Conservation (phyloP, 2,888 invertebrate genomes). For the Spicauda simplicius region DNA sequence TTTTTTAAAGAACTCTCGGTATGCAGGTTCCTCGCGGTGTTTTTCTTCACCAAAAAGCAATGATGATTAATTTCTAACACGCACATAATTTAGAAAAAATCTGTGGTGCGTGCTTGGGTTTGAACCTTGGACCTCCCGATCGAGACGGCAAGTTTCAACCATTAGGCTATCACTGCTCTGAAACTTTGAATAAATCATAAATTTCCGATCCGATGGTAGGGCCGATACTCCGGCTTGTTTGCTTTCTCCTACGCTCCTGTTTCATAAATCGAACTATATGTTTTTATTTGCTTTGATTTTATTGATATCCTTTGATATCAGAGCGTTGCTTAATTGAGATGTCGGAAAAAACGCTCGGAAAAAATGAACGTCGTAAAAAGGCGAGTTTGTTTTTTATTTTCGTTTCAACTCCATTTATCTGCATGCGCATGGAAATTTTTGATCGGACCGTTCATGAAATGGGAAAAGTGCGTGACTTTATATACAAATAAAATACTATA, state of each 20-base stretch:
- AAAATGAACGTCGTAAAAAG: slow-evolving; percentile 16
- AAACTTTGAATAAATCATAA: neutral
- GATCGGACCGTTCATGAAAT: slow-evolving; percentile 15
- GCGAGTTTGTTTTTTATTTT: neutral
- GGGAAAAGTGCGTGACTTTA: slow-evolving; percentile 5
- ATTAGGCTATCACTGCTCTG: too few relatives aligned
- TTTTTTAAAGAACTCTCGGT: too few relatives aligned
- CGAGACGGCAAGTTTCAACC: too few relatives aligned
- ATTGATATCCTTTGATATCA: slow-evolving; percentile 46
- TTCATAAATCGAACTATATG: slow-evolving; percentile 33
- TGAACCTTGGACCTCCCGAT: too few relatives aligned
- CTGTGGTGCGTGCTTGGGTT: too few relatives aligned
- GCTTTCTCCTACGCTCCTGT: slow-evolving; percentile 2
- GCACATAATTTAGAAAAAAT: too few relatives aligned
- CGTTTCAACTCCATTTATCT: slow-evolving; percentile 23
- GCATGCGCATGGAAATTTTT: slow-evolving; percentile 10
- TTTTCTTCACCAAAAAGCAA: too few relatives aligned
- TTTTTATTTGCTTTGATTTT: slow-evolving; percentile 43
- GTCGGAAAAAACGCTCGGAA: slow-evolving; percentile 12
- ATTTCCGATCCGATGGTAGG: slow-evolving; percentile 1
- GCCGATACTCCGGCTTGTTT: neutral
- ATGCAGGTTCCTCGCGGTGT: too few relatives aligned
- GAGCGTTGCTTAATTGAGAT: slow-evolving; percentile 45
- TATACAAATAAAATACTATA: slow-evolving; percentile 6
- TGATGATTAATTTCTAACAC: too few relatives aligned